Percentiles rank a stretch among this genome's conserved stretches.
phyloP scores from a whole-genome alignment of 1,140 invertebrate species.

The Heliconius hewitsoni region DNA sequence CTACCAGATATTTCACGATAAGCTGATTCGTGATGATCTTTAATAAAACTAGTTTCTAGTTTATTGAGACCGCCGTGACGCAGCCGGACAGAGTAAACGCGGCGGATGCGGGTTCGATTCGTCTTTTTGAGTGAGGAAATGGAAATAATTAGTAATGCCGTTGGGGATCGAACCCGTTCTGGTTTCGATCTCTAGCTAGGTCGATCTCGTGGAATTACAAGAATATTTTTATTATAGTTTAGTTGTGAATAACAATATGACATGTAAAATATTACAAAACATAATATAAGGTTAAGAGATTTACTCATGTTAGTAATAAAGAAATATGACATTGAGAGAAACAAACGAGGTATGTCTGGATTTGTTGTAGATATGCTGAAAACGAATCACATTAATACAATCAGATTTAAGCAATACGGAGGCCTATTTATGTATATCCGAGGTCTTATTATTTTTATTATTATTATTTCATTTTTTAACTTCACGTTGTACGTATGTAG shows the following conservation, averaged over 20 bases:
- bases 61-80: too few species aligned
- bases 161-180: too few species aligned
- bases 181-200: too few species aligned
- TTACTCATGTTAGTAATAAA: neutral
- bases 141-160: too few species aligned
- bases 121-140: too few species aligned
- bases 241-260: neutral
- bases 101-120: too few species aligned
- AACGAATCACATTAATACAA: neutral
- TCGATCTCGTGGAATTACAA: too few species aligned
- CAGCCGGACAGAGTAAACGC: too few species aligned
- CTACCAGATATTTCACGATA: neutral
- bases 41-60: too few species aligned
- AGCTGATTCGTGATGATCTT: neutral
- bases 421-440: neutral
- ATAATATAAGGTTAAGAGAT: neutral
- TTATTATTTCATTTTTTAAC: too few species aligned
- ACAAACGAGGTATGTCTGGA: constrained; percentile 5
- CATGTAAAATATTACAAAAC: neutral
- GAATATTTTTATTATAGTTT: too few species aligned
- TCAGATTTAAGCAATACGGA: neutral
- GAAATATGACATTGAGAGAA: neutral
- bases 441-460: neutral
- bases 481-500: too few species aligned
- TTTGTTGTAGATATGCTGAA: neutral